Conservation (phyloP, 2,113 vertebrate genomes). For the Phoxinus phoxinus region DNA sequence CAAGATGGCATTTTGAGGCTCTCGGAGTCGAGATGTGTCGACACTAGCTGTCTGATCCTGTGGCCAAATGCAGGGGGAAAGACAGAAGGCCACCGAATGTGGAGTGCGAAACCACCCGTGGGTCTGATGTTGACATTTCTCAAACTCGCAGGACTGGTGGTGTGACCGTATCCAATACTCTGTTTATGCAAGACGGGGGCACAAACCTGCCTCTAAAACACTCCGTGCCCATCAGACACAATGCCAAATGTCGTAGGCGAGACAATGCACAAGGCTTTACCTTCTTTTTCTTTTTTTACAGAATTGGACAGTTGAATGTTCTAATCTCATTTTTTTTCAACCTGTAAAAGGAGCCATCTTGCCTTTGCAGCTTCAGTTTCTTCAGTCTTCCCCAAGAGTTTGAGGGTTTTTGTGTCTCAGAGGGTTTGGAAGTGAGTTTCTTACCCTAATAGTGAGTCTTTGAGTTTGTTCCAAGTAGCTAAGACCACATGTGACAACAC, state of each 20-base stretch:
- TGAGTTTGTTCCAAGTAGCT: conserved; percentile 57
- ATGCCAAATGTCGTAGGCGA: background rate
- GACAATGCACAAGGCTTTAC: background rate
- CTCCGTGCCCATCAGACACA: background rate
- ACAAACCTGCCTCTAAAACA: conserved; percentile 37
- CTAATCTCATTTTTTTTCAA: background rate
- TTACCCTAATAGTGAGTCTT: conserved; percentile 50
- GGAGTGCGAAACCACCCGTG: conserved; percentile 47
- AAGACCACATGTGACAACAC: conserved; percentile 60
- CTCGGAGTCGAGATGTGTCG: conserved; percentile 39
- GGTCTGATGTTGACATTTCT: conserved; percentile 63
- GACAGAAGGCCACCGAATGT: conserved; percentile 55
- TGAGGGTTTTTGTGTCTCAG: conserved; percentile 19
- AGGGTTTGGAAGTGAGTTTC: conserved; percentile 37
- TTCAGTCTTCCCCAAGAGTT: conserved; percentile 25
- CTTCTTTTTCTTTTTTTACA: background rate
- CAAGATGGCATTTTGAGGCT: conserved; percentile 67
- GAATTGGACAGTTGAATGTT: background rate
- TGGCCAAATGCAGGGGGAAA: conserved; percentile 43
- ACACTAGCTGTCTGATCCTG: conserved; percentile 56
- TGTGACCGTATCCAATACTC: conserved; percentile 28
- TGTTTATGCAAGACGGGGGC: conserved; percentile 54
- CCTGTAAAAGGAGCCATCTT: background rate
- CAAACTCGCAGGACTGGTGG: conserved; percentile 43
- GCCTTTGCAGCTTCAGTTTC: conserved; percentile 21